These are phyloP conservation scores for Actinernus sp. DNA, from an alignment of 92 coral and sea anemone genomes.

Conservation along the genomic window DNA sequence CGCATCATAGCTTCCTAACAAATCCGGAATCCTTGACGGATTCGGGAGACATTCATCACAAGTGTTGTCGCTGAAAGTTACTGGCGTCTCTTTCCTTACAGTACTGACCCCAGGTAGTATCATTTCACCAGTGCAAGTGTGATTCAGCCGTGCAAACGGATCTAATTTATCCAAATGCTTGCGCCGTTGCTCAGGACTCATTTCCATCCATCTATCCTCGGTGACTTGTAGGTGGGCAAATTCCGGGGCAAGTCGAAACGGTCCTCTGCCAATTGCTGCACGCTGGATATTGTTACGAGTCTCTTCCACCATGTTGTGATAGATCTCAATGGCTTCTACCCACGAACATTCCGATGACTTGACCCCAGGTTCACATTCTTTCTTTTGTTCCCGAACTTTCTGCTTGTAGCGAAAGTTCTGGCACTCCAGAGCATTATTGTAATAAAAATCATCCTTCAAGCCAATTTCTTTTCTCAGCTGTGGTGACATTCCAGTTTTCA, in stretches of 20 bases:
- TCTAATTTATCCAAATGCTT: neutral
- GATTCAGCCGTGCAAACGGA: too few species aligned
- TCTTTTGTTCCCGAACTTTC: slow-evolving; percentile 17
- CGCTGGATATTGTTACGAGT: slow-evolving; percentile 27
- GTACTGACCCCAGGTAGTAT: too few species aligned
- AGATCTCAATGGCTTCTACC: slow-evolving; percentile 31
- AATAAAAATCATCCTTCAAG: slow-evolving; percentile 19
- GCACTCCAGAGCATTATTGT: slow-evolving; percentile 40
- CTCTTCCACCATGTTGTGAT: slow-evolving; percentile 10
- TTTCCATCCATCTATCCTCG: neutral
- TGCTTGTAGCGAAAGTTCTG: slow-evolving; percentile 29
- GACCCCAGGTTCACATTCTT: slow-evolving; percentile 14
- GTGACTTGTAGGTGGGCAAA: slow-evolving; percentile 15
- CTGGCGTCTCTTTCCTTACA: too few species aligned
- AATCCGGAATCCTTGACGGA: too few species aligned
- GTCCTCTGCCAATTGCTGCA: slow-evolving; percentile 22
- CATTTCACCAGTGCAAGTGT: too few species aligned
- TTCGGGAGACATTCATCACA: too few species aligned
- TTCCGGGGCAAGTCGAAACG: slow-evolving; percentile 22
- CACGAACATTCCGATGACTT: slow-evolving; percentile 2
- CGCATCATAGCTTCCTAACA: too few species aligned
- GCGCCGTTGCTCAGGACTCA: slow-evolving; percentile 1
- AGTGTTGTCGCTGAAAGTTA: too few species aligned
- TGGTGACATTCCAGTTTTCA: slow-evolving; percentile 40
- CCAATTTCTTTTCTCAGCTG: slow-evolving; percentile 21